Evolutionary conservation across 2,797 vertebrate species (phyloP).

Genomic region (Dicrostonyx torquatus): DNA sequence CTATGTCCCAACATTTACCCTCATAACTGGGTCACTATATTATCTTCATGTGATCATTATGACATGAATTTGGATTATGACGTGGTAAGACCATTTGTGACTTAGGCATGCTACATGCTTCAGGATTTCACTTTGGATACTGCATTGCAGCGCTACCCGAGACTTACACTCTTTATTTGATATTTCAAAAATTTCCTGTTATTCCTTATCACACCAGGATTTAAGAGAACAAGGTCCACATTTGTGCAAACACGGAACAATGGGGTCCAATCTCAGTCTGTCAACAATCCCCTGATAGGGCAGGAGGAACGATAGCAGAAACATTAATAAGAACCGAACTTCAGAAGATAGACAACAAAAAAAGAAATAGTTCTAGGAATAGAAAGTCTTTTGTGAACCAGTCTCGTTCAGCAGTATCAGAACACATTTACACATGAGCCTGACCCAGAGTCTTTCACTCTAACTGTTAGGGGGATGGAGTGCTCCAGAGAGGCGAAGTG

Average conservation of each 20-base stretch:
- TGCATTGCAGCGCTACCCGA: neutral
- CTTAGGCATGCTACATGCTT: neutral
- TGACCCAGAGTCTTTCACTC: neutral
- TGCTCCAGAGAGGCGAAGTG: neutral
- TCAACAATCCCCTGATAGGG: constrained; percentile 38
- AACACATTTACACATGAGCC: neutral
- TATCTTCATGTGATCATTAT: neutral
- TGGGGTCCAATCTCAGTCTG: constrained; percentile 33
- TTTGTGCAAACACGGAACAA: constrained; percentile 3
- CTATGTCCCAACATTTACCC: neutral
- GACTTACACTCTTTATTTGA: neutral
- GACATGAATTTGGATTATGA: neutral
- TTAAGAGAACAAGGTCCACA: constrained; percentile 57
- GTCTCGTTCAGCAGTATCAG: neutral
- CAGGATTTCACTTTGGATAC: neutral
- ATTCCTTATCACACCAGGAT: constrained; percentile 1
- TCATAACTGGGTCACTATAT: neutral
- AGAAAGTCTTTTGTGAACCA: neutral
- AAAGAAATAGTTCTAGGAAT: neutral
- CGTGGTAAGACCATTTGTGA: neutral
- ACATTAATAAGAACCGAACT: neutral
- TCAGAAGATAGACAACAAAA: constrained; percentile 29
- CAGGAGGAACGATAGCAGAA: neutral
- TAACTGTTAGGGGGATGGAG: neutral
- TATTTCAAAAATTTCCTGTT: neutral